Conservation (phyloP, 2,113 vertebrate genomes). For the Eptesicus fuscus region DNA sequence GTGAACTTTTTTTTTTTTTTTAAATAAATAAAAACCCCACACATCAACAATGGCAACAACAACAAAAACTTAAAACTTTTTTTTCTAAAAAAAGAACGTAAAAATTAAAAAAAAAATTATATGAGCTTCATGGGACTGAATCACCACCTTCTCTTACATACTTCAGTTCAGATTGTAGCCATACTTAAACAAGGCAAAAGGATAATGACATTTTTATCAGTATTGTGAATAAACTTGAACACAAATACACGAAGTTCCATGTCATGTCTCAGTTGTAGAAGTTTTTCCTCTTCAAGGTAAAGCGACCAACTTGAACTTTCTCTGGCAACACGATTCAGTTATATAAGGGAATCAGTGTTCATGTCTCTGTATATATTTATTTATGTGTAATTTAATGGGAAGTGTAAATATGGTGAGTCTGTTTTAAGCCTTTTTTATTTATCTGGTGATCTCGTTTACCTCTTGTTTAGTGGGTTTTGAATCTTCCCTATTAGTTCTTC, state of each 20-base stretch:
- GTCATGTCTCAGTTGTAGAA: conserved; percentile 94
- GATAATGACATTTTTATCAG: conserved; percentile 96
- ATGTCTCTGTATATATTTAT: conserved; percentile 99
- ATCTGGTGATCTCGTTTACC: conserved; percentile 98
- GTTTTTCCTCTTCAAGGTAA: conserved; percentile 87
- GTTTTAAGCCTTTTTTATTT: conserved; percentile 96
- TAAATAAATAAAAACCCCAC: conserved; percentile 46
- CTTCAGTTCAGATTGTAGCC: conserved; percentile 95
- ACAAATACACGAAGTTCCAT: conserved; percentile 92
- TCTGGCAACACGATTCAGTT: conserved; percentile 96
- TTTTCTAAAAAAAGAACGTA: conserved; percentile 75
- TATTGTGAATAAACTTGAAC: conserved; percentile 99
- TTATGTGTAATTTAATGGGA: conserved; percentile 99
- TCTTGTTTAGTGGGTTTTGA: conserved; percentile 99
- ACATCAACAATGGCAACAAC: conserved; percentile 46
- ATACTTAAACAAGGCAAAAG: conserved; percentile 85
- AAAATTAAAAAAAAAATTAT: conserved; percentile 77
- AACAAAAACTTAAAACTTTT: conserved; percentile 79
- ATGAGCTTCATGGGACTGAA: conserved; percentile 93
- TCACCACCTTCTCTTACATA: conserved; percentile 89
- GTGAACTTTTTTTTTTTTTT: conserved; percentile 86
- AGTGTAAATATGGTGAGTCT: conserved; percentile 99
- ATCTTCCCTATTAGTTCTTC: conserved; percentile 96
- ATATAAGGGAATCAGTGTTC: conserved; percentile 99
- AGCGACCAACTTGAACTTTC: conserved; percentile 96